Conservation (phyloP, 1,140 invertebrate species). For the Tyrophagus putrescentiae region DNA sequence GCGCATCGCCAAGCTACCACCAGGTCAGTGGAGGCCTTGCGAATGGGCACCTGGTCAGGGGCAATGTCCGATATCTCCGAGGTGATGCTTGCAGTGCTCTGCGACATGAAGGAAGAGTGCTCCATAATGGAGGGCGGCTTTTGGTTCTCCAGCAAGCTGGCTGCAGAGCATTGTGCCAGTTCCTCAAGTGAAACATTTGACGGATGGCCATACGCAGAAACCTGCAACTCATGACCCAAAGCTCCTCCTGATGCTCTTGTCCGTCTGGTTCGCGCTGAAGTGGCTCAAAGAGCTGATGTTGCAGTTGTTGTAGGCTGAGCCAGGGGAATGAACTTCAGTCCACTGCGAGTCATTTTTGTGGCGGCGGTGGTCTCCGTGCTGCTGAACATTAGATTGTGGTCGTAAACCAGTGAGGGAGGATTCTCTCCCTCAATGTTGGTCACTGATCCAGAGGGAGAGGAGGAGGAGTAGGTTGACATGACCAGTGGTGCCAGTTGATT, state of each 20-base stretch:
- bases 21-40: background rate
- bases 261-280: background rate
- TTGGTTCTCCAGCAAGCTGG: slow-evolving; percentile 44
- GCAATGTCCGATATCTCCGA: slow-evolving; percentile 28
- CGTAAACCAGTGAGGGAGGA: background rate
- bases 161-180: background rate
- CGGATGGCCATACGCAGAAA: background rate
- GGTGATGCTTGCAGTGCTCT: slow-evolving; percentile 25
- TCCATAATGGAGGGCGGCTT: slow-evolving; percentile 54
- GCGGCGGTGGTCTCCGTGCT: too few species aligned
- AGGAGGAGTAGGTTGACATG: too few species aligned
- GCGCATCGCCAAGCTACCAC: background rate
- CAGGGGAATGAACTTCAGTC: background rate
- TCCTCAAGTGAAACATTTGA: slow-evolving; percentile 10
- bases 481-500: background rate
- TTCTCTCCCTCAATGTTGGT: background rate
- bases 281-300: background rate
- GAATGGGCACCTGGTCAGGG: background rate
- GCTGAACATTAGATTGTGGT: background rate
- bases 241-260: too few species aligned
- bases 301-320: background rate
- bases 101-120: slow-evolving; percentile 33
- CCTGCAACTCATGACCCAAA: too few species aligned
- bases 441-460: background rate
- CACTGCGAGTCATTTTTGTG: background rate